Evolutionary conservation across 2,888 invertebrate species (phyloP), one percentile per base, ranked within the genome.

Genomic region (Phaonia tiefii): DNA sequence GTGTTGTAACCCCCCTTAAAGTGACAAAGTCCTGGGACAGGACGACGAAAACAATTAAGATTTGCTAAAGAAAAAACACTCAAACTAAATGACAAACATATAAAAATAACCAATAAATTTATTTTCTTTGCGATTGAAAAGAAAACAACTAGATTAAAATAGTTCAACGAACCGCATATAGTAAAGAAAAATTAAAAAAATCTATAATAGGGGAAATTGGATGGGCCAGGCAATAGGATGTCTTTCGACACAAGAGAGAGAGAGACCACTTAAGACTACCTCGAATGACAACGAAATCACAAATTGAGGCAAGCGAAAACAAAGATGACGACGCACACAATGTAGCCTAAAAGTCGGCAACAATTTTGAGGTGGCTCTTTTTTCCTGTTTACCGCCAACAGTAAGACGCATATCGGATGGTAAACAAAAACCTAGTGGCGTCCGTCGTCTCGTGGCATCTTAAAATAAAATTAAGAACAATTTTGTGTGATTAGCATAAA

Each of bases 311-410:
- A 22, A 25, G 25, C 17, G n/a, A 44, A 2, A 8, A 44, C 44
- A 13, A 37, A 13, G 22, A 22, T 20, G 20, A 22, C 5, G 25
- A 22, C 5, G 22, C 20, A 39, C 20, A 37, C 17, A 67, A 39
- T 31, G 51, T 15, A 51, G 77, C 80, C 80, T 71, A 77, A 80
- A 63, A 77, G 80, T 77, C 77, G 58, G 51, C 67, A 66, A 46
- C 17, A 26, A 39, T 37, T 17, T 31, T 60, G 7, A 37, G 39
- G n/a, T 60, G 11, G 17, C 7, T 13, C 2, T 54, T 22, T 54
- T 54, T 54, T 20, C 49, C 2, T 54, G 4, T 54, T 54, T 54
- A 49, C 49, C 49, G 49, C 20, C 49, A 46, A 49, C 15, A 49
- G 4, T 31, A 44, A 11, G 26, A 10, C 25, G 26, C 26, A 54